phyloP scores from a whole-genome alignment of 2,797 vertebrate genomes.

The Petrocephalus sullivani region DNA sequence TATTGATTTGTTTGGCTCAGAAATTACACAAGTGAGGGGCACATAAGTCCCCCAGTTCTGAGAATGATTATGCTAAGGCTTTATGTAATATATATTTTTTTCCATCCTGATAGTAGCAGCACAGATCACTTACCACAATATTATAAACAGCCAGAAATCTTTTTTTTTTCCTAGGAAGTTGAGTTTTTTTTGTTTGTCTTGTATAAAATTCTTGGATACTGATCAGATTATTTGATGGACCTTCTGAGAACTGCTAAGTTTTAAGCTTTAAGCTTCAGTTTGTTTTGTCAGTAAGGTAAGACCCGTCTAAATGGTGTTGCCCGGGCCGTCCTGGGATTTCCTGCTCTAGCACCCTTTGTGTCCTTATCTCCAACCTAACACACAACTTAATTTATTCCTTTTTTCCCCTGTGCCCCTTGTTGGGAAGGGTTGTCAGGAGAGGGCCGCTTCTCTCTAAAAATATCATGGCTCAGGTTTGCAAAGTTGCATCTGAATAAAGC shows the following conservation, averaged over 20 bases:
- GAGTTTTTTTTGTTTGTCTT: neutral
- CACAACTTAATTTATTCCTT: conserved; percentile 29
- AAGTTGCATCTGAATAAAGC: too few species aligned
- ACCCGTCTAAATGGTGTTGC: neutral
- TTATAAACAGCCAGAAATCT: neutral
- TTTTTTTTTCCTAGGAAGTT: neutral
- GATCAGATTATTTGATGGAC: neutral
- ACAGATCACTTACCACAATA: neutral
- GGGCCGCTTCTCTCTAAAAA: too few species aligned
- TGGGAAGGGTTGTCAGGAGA: too few species aligned
- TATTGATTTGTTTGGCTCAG: too few species aligned
- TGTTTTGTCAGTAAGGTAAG: neutral
- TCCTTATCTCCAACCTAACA: neutral
- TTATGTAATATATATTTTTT: neutral
- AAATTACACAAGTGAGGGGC: neutral
- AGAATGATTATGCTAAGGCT: neutral
- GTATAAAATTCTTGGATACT: neutral
- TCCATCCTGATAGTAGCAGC: neutral
- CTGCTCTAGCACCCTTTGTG: neutral
- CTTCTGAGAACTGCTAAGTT: neutral
- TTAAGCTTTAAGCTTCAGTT: neutral
- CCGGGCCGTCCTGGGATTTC: too few species aligned
- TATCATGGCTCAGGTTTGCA: too few species aligned
- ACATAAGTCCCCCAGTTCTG: neutral
- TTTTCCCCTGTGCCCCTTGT: conserved; percentile 42